Base-by-base conservation (phyloP, 2,113 vertebrate species). In the Chionomys nivalis region DNA sequence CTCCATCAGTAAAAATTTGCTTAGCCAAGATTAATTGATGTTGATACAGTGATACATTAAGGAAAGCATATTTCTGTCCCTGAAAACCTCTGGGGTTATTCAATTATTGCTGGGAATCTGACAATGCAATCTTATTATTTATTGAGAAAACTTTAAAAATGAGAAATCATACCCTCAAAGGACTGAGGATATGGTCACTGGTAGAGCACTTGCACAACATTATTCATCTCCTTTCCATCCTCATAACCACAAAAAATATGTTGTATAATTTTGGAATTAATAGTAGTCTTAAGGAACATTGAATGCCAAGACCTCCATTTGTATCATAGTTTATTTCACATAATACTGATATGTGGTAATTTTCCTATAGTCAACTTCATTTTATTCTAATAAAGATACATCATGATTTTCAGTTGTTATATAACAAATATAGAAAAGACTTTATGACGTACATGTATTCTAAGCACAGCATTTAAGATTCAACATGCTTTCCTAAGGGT, bases 371-470 rank as follows among this genome's bases (percentile, higher is more conserved):
- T 86, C 66, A 42, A 19, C 77, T 77, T 89, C 7, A 91, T 79
- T 92, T 81, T 83, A 72, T 42, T 75, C 0, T n/a, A 90, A 42
- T 95, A 94, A 79, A 11, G 2, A 8, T 47, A 75, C 55, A 89
- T 90, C 55, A 55, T 85, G 33, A 85, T 24, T 68, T 92, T 78
- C 28, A 94, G 9, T 19, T 77, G 44, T 92, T 14, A 33, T 66
- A 82, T 28, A 87, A 26, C 4, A 70, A 65, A 87, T 66, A 87
- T 65, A 24, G 87, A 78, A 96, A 73, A 78, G 81, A 89, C 65
- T 79, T 3, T 85, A 13, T 55, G 36, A 73, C 31, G 11, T 76
- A 42, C 13, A 73, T 92, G 21, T 90, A 36, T 61, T 96, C 31
- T 90, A 58, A 88, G 92, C 90, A 73, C 78, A 33, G 6, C 16